Evolutionary conservation across 2,888 invertebrate species (phyloP), one percentile per base, ranked within the genome.

Genomic region (Phasia obesa): DNA sequence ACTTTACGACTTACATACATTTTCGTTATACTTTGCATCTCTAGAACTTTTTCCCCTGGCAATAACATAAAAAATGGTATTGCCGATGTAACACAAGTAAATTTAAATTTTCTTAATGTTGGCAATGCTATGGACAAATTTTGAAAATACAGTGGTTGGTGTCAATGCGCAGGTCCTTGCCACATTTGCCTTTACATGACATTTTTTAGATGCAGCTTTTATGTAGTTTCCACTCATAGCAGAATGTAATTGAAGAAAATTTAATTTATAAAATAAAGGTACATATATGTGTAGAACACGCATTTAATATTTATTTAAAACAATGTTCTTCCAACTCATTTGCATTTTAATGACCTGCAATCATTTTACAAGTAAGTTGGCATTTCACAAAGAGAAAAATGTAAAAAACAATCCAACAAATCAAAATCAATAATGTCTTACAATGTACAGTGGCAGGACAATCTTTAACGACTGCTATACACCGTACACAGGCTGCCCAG

Each of bases 401-500:
- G n/a, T n/a, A n/a, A n/a, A n/a, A n/a, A n/a, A n/a, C n/a, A n/a
- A 75, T 85, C 6, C 23, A 13, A 9, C 0, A n/a, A 9, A 23
- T 42, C 47, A 85, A 86, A 87, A 87, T 87, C 87, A 85, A 87
- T 87, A 86, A 80, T 42, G 19, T 38, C 7, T 27, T 55, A 2
- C 3, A 19, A 35, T 25, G n/a, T 7, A 85, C 65, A 86, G 86
- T 65, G 60, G 73, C 79, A 62, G 86, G 85, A 57, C 85, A 88
- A 86, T 86, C 86, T 27, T 60, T 86, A 53, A 86, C 86, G 51
- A 86, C 85, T 73, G 35, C 89, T 82, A 93, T 94, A 73, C 96
- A 96, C 91, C 94, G 95, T 87, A 97, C 97, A 0, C 95, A 95
- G 84, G 96, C 95, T 47, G 96, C 97, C 25, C 94, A 94, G 31